Evolutionary conservation across 1,140 invertebrate genomes (phyloP).

Genomic region (Microplitis demolitor): DNA sequence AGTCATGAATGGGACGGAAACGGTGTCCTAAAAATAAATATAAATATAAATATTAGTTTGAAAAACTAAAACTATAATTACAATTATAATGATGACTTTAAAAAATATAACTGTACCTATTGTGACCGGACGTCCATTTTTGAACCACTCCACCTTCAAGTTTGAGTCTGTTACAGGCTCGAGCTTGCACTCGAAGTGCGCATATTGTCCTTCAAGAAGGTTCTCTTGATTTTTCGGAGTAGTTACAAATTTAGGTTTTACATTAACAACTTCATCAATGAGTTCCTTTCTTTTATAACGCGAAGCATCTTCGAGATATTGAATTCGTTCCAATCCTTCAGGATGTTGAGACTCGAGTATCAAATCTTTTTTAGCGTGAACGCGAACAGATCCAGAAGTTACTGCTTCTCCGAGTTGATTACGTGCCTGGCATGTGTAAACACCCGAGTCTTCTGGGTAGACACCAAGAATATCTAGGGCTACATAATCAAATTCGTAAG

Average conservation of each 20-base stretch:
- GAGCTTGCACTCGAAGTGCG: conserved; percentile 97
- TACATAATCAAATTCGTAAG: conserved; percentile 97
- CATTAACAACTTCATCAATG: conserved; percentile 81
- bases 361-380: conserved; percentile 87
- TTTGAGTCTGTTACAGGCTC: conserved; percentile 96
- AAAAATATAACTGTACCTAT: conserved; percentile 64
- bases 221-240: conserved; percentile 84
- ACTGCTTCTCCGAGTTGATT: conserved; percentile 94
- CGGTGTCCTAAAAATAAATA: conserved; percentile 70
- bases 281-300: conserved; percentile 82
- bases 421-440: conserved; percentile 90
- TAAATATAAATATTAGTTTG: background rate
- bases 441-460: conserved; percentile 95
- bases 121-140: conserved; percentile 86
- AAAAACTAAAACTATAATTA: too few species aligned
- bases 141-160: conserved; percentile 92
- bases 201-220: conserved; percentile 87
- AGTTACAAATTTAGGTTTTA: conserved; percentile 83
- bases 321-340: conserved; percentile 86
- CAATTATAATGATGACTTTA: background rate
- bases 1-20: conserved; percentile 93
- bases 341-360: conserved; percentile 85
- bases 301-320: conserved; percentile 86
- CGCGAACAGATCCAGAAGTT: conserved; percentile 85
- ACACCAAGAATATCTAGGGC: conserved; percentile 93